A percentile compares a stretch with the other conserved stretches of the same genome.
Evolutionary conservation across 2,113 vertebrate genomes (phyloP).

Genomic region (Fregetta grallaria): DNA sequence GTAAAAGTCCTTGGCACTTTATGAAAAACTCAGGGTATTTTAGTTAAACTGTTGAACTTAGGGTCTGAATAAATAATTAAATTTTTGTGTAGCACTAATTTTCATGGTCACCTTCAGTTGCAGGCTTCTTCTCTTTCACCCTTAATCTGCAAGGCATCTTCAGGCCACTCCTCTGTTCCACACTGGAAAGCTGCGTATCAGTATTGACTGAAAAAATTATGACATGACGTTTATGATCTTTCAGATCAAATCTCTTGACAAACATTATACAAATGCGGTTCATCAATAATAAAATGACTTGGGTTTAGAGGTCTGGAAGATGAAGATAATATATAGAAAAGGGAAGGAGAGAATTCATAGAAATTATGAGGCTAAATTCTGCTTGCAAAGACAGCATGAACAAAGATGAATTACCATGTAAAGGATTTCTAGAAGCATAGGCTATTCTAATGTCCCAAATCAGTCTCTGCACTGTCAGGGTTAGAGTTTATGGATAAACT

Average conservation of each 20-base stretch:
- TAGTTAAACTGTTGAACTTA: neutral
- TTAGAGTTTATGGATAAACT: neutral
- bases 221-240: neutral
- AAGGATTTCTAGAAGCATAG: neutral
- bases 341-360: neutral
- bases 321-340: neutral
- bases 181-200: neutral
- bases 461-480: neutral
- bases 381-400: neutral
- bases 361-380: neutral
- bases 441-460: neutral
- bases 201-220: neutral
- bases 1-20: neutral
- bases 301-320: neutral
- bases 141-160: neutral
- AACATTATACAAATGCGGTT: neutral
- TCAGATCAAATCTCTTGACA: constrained; percentile 6
- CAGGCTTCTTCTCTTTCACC: neutral
- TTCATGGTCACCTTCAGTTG: neutral
- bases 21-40: neutral
- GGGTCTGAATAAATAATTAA: neutral
- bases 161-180: neutral
- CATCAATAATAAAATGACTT: neutral
- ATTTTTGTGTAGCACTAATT: neutral
- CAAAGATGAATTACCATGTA: neutral